phyloP scores from a whole-genome alignment of 2,797 vertebrate species.

The Brachyrhaphis roseni region DNA sequence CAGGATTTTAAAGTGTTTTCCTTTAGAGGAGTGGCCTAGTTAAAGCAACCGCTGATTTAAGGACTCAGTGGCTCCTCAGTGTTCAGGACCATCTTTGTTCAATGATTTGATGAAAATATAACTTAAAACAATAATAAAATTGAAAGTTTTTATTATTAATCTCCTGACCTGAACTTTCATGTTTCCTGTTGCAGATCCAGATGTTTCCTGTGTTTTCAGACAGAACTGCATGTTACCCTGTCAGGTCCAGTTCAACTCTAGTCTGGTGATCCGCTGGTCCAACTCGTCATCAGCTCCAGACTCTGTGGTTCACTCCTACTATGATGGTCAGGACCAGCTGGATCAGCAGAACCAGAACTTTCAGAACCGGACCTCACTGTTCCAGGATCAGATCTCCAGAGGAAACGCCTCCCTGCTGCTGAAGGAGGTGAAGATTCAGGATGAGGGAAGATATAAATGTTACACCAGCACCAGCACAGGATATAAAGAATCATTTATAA shows the following conservation, averaged over 20 bases:
- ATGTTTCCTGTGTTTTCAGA: not conserved
- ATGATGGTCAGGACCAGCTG: not conserved
- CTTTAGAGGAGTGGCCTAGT: too few species aligned
- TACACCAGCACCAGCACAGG: constrained; percentile 47
- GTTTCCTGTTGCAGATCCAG: not conserved
- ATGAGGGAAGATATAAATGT: constrained; percentile 75
- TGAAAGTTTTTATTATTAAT: too few species aligned
- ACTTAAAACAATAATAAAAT: too few species aligned
- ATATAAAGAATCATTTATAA: too few species aligned
- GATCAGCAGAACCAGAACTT: fast-evolving
- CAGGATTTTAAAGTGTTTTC: too few species aligned
- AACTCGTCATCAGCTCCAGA: too few species aligned
- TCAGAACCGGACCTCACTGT: not conserved
- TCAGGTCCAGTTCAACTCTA: not conserved
- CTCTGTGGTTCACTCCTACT: not conserved
- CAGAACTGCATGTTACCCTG: constrained; percentile 2
- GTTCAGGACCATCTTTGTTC: too few species aligned
- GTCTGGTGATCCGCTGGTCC: too few species aligned
- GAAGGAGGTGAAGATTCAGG: constrained; percentile 48
- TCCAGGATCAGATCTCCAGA: constrained; percentile 7
- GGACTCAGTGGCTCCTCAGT: too few species aligned
- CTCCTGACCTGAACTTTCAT: too few species aligned
- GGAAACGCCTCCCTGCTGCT: constrained; percentile 77
- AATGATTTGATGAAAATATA: too few species aligned
- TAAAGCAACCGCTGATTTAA: too few species aligned